Conservation (phyloP, 1,140 invertebrate species). For the Drosophila pallidifrons region DNA sequence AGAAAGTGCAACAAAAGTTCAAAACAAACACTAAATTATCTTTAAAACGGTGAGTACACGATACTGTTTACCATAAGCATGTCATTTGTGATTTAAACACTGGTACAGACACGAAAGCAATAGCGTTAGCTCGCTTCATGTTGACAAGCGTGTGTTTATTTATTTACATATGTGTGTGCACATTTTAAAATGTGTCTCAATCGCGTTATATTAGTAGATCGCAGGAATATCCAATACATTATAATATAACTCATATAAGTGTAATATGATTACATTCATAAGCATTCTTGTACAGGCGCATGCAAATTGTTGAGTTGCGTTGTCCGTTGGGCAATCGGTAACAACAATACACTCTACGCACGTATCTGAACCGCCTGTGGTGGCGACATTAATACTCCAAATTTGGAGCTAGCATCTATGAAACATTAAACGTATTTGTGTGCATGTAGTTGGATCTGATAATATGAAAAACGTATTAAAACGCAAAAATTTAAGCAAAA, state of each 20-base stretch:
- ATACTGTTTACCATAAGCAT: not conserved
- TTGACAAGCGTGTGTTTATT: conserved; percentile 53
- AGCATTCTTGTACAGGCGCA: conserved; percentile 12
- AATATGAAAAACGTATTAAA: conserved; percentile 36
- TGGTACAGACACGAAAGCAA: conserved; percentile 20
- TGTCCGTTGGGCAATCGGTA: conserved; percentile 68
- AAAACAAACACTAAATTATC: conserved; percentile 14
- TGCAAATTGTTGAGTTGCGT: conserved; percentile 28
- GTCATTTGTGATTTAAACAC: conserved; percentile 3
- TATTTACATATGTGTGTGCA: conserved; percentile 38
- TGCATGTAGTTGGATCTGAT: not conserved
- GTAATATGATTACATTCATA: conserved; percentile 13
- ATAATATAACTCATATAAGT: not conserved
- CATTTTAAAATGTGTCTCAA: conserved; percentile 11
- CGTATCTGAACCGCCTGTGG: not conserved
- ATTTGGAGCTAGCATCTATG: not conserved
- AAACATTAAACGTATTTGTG: not conserved
- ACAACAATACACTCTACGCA: conserved; percentile 50
- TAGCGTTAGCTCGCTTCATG: conserved; percentile 28
- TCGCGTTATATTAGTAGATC: not conserved
- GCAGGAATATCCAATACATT: not conserved
- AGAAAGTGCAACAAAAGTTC: conserved; percentile 34
- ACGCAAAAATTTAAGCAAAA: conserved; percentile 60
- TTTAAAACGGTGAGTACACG: conserved; percentile 36
- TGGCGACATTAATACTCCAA: not conserved